These are phyloP conservation scores for Cladorhizidae sp. DNA, from an alignment of 37 sponge, comb jelly and placozoan genomes.

Conservation along the genomic window DNA sequence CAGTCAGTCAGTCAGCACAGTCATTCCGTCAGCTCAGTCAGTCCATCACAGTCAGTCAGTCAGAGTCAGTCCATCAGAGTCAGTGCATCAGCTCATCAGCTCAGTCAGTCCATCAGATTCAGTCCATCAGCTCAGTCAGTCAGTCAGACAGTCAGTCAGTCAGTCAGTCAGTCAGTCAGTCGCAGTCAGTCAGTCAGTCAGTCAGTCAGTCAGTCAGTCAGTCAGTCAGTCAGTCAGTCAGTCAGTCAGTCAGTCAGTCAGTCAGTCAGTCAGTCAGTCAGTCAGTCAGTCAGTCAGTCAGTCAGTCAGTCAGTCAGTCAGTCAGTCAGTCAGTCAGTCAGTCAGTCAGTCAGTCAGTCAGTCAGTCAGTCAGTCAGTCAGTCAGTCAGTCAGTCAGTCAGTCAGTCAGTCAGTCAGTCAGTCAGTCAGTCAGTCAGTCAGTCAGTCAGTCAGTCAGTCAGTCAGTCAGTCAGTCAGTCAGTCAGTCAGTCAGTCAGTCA, in stretches of 20 bases:
- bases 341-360: constrained; percentile 27
- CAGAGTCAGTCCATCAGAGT: too few species aligned
- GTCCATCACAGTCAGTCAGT: too few species aligned
- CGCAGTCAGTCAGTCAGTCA: constrained; percentile 7
- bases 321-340: constrained; percentile 29
- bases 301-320: constrained; percentile 26
- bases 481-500: constrained; percentile 34
- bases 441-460: constrained; percentile 11
- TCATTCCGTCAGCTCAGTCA: too few species aligned
- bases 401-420: constrained; percentile 34
- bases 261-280: constrained; percentile 27
- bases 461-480: constrained; percentile 29
- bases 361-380: constrained; percentile 30
- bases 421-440: constrained; percentile 25
- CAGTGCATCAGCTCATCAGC: too few species aligned
- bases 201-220: constrained; percentile 27
- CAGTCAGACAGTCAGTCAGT: neutral
- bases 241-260: constrained; percentile 29
- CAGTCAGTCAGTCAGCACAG: too few species aligned
- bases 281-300: constrained; percentile 30
- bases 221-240: constrained; percentile 28
- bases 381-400: constrained; percentile 31
- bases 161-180: constrained; percentile 3
- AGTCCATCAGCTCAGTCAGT: too few species aligned
- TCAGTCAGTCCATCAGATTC: too few species aligned